phyloP scores from a whole-genome alignment of 2,797 vertebrate species.

The Harpagifer antarcticus region DNA sequence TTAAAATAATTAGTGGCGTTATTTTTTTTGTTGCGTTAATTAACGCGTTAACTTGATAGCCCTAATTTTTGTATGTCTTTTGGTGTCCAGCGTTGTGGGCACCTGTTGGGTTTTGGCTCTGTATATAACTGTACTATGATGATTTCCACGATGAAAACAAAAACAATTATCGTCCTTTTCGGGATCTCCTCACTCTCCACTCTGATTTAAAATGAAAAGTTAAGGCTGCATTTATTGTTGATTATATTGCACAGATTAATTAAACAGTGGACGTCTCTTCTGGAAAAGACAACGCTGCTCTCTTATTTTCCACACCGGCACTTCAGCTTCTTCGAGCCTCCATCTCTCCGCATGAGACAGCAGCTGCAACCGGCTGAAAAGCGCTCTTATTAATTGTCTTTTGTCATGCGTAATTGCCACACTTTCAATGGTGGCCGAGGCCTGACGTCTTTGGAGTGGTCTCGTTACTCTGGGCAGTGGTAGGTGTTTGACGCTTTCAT shows the following conservation, averaged over 20 bases:
- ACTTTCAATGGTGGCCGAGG: constrained; percentile 87
- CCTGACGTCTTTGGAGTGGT: constrained; percentile 85
- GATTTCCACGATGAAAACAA: background rate
- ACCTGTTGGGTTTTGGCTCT: too few relatives aligned
- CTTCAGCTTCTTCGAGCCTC: constrained; percentile 88
- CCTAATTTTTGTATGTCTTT: too few relatives aligned
- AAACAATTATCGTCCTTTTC: background rate
- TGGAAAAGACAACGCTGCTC: constrained; percentile 50
- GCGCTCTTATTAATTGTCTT: constrained; percentile 95
- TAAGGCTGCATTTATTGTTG: constrained; percentile 14
- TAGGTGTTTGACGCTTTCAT: constrained; percentile 57
- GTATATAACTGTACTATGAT: background rate
- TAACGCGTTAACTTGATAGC: too few relatives aligned
- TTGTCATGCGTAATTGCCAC: constrained; percentile 96
- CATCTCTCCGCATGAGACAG: constrained; percentile 89
- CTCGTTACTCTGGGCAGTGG: constrained; percentile 52
- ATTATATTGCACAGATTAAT: constrained; percentile 61
- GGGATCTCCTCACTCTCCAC: background rate
- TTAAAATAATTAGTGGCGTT: too few relatives aligned
- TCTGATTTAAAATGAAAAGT: background rate
- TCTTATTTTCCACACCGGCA: constrained; percentile 79
- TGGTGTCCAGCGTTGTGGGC: too few relatives aligned
- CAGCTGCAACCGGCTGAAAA: constrained; percentile 96
- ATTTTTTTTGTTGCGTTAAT: too few relatives aligned
- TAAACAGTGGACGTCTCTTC: constrained; percentile 43